phyloP scores from a whole-genome alignment of 1,140 invertebrate genomes.

The Bombus impatiens region DNA sequence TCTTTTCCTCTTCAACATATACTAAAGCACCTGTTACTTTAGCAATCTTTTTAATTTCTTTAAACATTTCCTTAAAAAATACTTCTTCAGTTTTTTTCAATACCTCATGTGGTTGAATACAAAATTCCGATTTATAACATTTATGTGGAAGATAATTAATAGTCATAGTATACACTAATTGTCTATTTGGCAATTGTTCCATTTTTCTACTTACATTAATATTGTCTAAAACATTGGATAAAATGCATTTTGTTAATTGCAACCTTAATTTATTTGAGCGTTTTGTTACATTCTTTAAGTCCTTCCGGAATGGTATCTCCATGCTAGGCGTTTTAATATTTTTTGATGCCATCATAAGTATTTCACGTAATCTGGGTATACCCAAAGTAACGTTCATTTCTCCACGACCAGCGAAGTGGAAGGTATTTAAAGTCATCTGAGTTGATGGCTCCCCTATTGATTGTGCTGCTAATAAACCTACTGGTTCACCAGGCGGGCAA shows the following conservation, averaged over 20 bases:
- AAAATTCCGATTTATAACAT: conserved; percentile 88
- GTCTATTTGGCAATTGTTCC: conserved; percentile 82
- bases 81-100: conserved; percentile 86
- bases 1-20: conserved; percentile 77
- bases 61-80: conserved; percentile 86
- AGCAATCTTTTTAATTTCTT: conserved; percentile 81
- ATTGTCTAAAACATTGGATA: conserved; percentile 90
- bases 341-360: conserved; percentile 96
- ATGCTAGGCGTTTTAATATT: conserved; percentile 97
- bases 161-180: conserved; percentile 84
- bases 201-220: conserved; percentile 87
- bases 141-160: conserved; percentile 89
- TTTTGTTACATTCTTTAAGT: conserved; percentile 83
- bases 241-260: conserved; percentile 89
- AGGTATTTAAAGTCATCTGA: conserved; percentile 99
- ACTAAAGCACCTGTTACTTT: conserved; percentile 77
- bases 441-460: conserved; percentile 99
- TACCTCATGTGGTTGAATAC: conserved; percentile 87
- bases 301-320: conserved; percentile 92
- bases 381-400: conserved; percentile 99
- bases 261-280: conserved; percentile 87
- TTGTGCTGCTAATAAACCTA: conserved; percentile 96
- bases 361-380: conserved; percentile 97
- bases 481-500: conserved; percentile 96
- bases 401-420: conserved; percentile 99